Base-by-base conservation (phyloP, 2,113 vertebrate species). In the Gracilinanus agilis region DNA sequence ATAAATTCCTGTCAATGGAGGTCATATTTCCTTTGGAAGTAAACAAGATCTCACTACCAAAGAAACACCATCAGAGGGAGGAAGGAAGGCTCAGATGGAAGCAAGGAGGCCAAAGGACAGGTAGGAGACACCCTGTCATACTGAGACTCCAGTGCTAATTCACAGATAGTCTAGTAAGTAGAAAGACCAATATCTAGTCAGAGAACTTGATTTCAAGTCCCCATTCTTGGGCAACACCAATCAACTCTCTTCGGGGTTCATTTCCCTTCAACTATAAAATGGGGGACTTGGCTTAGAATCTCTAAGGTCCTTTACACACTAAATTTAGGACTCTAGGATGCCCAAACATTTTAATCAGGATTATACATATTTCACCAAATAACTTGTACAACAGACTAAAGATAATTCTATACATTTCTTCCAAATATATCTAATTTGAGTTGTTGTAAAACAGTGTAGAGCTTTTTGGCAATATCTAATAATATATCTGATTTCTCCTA, bases 361-460 rank as follows among this genome's bases (percentile, higher is more conserved):
- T n/a, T 75, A 34, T 21, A n/a, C n/a, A 75, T n/a, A 16, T n/a
- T n/a, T 5, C 67, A 0, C 13, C 16, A 75, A 75, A 75, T n/a
- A 75, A 16, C 7, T 16, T 75, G 58, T 67, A 19, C 67, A 75
- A 40, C 34, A 75, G 16, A 40, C 29, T 75, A 40, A 75, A 16
- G 13, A 75, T n/a, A n/a, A 75, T 75, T n/a, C 40, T n/a, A 54
- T 29, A 23, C 23, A 24, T 54, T 90, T 91, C 24, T 67, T 94
- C n/a, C 92, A 96, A 93, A 54, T 11, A 93, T 7, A 49, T 55
- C 12, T 29, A 25, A 53, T 29, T 40, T 55, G 25, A 67, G 54
- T 24, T 23, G 93, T n/a, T 91, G 54, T 34, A 95, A 96, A 56
- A 53, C 24, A 53, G 91, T n/a, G 75, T 67, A 90, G 23, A 75